Evolutionary conservation across 64 coral and sea anemone genomes (phyloP).

Genomic region (Montipora foliosa): DNA sequence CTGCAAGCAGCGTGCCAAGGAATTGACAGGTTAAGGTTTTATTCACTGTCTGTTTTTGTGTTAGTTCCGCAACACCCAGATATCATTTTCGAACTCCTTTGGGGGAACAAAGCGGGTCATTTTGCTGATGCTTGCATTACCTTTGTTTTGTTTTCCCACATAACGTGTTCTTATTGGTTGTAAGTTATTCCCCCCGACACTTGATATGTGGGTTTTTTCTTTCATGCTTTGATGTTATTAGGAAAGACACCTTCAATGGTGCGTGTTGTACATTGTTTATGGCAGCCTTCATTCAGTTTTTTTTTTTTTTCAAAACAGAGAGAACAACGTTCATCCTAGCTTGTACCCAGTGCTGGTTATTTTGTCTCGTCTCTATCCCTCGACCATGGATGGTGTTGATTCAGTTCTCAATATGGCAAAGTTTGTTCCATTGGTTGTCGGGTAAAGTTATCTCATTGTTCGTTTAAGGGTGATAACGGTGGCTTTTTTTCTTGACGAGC

Average conservation of each 20-base stretch:
- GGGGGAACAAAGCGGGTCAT: neutral
- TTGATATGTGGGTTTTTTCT: too few relatives aligned
- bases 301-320: neutral
- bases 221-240: too few relatives aligned
- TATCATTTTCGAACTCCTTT: neutral
- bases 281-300: neutral
- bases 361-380: constrained; percentile 87
- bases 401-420: constrained; percentile 88
- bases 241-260: too few relatives aligned
- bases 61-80: neutral
- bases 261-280: neutral
- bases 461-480: neutral
- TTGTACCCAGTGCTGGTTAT: constrained; percentile 95
- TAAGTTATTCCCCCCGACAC: too few relatives aligned
- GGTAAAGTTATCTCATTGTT: constrained; percentile 26
- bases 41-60: too few relatives aligned
- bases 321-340: constrained; percentile 64
- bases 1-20: constrained; percentile 63
- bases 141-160: too few relatives aligned
- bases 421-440: constrained; percentile 93
- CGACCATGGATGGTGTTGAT: constrained; percentile 95
- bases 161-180: too few relatives aligned
- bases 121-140: too few relatives aligned
- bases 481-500: neutral
- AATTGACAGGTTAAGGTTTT: constrained; percentile 65